These are phyloP conservation scores for Myotis vivesi DNA, from an alignment of 2,797 vertebrate genomes.

Conservation along the genomic window DNA sequence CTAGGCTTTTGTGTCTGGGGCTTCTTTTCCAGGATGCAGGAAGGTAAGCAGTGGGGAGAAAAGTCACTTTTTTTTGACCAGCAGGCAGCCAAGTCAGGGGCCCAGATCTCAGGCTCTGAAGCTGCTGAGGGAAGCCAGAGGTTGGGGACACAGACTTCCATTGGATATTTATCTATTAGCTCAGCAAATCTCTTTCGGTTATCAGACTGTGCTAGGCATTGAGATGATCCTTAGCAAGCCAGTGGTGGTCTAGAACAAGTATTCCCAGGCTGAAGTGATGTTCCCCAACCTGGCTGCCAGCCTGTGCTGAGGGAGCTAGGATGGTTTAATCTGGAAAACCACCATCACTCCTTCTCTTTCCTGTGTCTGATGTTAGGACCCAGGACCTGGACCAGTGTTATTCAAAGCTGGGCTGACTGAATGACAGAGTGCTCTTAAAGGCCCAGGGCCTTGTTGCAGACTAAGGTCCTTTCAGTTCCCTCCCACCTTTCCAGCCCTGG, in stretches of 20 bases:
- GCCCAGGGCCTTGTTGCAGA: neutral
- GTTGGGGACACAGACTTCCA: neutral
- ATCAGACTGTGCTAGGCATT: neutral
- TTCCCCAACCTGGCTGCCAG: neutral
- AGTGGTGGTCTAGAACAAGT: neutral
- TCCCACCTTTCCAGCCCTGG: neutral
- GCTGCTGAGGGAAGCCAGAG: neutral
- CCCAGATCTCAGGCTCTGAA: neutral
- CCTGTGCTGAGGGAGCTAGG: rapidly evolving
- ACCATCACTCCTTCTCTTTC: neutral
- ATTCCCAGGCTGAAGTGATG: neutral
- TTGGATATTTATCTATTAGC: neutral
- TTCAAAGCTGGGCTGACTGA: neutral
- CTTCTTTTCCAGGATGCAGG: neutral
- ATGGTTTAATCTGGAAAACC: neutral
- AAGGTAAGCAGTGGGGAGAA: neutral
- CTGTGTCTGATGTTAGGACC: neutral
- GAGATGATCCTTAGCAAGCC: neutral
- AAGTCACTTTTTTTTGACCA: neutral
- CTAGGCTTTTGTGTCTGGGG: neutral
- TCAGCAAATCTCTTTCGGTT: neutral
- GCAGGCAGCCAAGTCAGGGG: neutral
- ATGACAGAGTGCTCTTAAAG: neutral
- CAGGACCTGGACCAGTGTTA: neutral
- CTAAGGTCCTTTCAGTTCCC: neutral